These are phyloP conservation scores for Neosilurus hyrtlii DNA, from an alignment of 2,797 vertebrate species.

Conservation along the genomic window DNA sequence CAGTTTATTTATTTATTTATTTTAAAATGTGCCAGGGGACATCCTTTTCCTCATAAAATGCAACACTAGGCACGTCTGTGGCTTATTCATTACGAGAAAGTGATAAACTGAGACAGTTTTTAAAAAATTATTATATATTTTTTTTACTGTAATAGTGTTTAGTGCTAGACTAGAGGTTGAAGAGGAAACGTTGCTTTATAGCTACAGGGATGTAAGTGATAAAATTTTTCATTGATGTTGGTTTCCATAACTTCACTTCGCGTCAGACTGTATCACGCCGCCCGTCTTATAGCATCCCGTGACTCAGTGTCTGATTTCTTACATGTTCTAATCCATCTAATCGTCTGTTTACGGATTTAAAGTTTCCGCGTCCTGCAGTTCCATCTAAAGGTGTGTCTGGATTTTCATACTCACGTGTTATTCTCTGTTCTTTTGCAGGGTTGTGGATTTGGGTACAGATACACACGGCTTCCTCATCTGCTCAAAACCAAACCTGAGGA, in stretches of 20 bases:
- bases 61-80: too few species aligned
- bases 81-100: too few species aligned
- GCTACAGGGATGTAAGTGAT: too few species aligned
- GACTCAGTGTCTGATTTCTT: not conserved
- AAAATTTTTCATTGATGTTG: not conserved
- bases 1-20: not conserved
- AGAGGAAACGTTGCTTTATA: too few species aligned
- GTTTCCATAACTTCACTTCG: not conserved
- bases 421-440: constrained; percentile 70
- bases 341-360: not conserved
- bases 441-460: constrained; percentile 96
- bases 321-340: not conserved
- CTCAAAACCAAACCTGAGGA: constrained; percentile 97
- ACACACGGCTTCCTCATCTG: constrained; percentile 92
- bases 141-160: too few species aligned
- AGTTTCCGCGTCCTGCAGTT: not conserved
- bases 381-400: not conserved
- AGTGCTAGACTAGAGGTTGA: too few species aligned
- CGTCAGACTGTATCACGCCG: not conserved
- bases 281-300: not conserved
- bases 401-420: not conserved
- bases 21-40: not conserved
- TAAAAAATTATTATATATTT: too few species aligned
- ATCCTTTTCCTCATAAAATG: not conserved
- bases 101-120: not conserved